Evolutionary conservation across 2,113 vertebrate genomes (phyloP).

Genomic region (Clarias macrocephalus): DNA sequence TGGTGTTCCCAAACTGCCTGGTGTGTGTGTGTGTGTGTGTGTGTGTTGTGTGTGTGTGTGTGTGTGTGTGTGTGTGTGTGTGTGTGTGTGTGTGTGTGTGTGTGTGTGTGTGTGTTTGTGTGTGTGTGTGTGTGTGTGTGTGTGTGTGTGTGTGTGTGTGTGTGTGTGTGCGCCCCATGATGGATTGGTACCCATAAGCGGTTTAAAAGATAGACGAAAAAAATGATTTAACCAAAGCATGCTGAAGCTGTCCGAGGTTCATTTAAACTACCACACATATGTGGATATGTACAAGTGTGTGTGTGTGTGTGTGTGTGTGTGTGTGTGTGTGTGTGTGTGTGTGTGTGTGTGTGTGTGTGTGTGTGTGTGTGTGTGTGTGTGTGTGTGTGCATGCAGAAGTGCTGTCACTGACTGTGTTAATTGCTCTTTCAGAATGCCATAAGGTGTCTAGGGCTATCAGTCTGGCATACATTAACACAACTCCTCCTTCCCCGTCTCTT

Average conservation of each 20-base stretch:
- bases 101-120: too few species aligned
- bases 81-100: too few species aligned
- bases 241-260: not conserved
- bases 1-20: too few species aligned
- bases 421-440: slow-evolving; percentile 48
- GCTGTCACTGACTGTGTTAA: slow-evolving; percentile 45
- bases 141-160: too few species aligned
- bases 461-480: slow-evolving; percentile 41
- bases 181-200: too few species aligned
- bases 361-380: not conserved
- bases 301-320: not conserved
- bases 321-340: slow-evolving; percentile 2
- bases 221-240: not conserved
- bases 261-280: not conserved
- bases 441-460: slow-evolving; percentile 42
- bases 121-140: too few species aligned
- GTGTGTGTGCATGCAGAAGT: not conserved
- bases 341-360: not conserved
- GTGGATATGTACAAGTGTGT: not conserved
- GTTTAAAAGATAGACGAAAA: too few species aligned
- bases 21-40: too few species aligned
- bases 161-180: too few species aligned
- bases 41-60: too few species aligned
- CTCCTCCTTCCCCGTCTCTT: slow-evolving; percentile 10
- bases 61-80: too few species aligned